A percentile compares a stretch with the other conserved stretches of the same genome.
phyloP scores from a whole-genome alignment of 2,888 invertebrate genomes.

The Camponotus fellah region DNA sequence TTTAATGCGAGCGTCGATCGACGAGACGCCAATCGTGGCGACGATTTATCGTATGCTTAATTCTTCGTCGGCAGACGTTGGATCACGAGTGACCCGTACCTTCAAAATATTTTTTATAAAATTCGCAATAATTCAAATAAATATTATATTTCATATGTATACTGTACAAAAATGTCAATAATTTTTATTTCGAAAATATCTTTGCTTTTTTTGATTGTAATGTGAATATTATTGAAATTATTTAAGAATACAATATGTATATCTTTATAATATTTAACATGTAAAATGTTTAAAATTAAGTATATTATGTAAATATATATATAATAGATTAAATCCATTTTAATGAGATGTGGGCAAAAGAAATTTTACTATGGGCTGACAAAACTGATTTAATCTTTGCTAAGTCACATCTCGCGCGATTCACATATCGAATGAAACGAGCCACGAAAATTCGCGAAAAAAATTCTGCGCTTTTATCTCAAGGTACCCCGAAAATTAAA shows the following conservation, averaged over 20 bases:
- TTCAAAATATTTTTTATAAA: neutral
- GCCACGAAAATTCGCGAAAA: neutral
- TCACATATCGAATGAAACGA: neutral
- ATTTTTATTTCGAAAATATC: too few species aligned
- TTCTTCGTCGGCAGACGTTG: neutral
- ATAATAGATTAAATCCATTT: neutral
- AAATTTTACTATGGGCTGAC: too few species aligned
- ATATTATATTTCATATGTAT: neutral
- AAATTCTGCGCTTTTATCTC: neutral
- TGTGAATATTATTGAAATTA: neutral
- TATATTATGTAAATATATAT: neutral
- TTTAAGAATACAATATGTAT: neutral
- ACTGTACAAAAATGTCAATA: too few species aligned
- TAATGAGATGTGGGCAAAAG: too few species aligned
- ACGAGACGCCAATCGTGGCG: conserved; percentile 2
- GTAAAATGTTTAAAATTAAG: neutral
- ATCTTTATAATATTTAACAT: neutral
- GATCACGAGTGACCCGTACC: neutral
- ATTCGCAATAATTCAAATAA: neutral
- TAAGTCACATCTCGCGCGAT: too few species aligned
- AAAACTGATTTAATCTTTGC: too few species aligned
- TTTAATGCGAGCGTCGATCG: conserved; percentile 60
- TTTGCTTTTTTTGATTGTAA: too few species aligned
- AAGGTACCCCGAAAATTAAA: neutral
- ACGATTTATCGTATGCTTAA: conserved; percentile 44